A percentile compares a stretch with the other conserved stretches of the same genome.
phyloP scores from a whole-genome alignment of 2,113 vertebrate genomes.

The Zapus hudsonius region DNA sequence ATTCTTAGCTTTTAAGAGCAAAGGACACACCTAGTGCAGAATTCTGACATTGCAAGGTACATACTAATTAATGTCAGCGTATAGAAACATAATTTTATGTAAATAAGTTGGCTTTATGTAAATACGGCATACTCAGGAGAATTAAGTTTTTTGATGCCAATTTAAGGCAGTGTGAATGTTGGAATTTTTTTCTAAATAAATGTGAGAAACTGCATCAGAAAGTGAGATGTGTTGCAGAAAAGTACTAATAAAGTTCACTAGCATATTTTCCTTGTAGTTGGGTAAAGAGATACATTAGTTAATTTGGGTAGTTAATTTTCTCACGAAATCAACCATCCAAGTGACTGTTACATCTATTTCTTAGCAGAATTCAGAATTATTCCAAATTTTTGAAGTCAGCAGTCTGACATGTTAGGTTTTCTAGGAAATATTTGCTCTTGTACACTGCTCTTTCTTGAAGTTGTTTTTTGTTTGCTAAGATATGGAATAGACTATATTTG shows the following conservation, averaged over 20 bases:
- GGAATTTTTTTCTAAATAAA: neutral
- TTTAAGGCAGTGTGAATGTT: neutral
- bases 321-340: neutral
- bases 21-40: neutral
- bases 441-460: neutral
- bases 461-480: constrained; percentile 31
- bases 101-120: neutral
- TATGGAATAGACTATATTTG: neutral
- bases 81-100: neutral
- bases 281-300: neutral
- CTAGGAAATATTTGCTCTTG: neutral
- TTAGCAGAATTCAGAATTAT: constrained; percentile 10
- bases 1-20: neutral
- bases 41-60: neutral
- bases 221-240: constrained; percentile 1
- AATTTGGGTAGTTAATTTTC: neutral
- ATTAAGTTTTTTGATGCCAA: neutral
- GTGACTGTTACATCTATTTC: neutral
- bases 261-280: neutral
- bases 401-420: neutral
- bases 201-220: neutral
- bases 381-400: neutral
- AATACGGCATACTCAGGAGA: neutral
- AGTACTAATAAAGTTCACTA: neutral
- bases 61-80: neutral